Conservation (phyloP, 2,888 invertebrate species). For the Mylabris sibirica region DNA sequence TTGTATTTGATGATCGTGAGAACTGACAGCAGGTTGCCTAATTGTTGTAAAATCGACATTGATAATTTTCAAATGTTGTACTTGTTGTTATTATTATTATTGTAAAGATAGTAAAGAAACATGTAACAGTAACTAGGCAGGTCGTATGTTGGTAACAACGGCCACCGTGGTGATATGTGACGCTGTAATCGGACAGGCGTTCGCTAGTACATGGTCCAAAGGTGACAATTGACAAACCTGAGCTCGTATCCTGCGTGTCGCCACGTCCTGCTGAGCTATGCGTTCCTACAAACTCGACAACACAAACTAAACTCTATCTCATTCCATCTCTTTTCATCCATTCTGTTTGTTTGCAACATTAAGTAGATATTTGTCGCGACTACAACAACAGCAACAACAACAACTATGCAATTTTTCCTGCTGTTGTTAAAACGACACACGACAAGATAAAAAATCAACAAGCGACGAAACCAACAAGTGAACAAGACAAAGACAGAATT, state of each 20-base stretch:
- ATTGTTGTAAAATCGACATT: slow-evolving; percentile 22
- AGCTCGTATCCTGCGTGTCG: slow-evolving; percentile 57
- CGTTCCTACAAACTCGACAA: slow-evolving; percentile 55
- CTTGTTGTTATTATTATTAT: slow-evolving; percentile 27
- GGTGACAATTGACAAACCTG: slow-evolving; percentile 62
- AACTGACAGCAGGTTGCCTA: slow-evolving; percentile 17
- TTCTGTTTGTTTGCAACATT: slow-evolving; percentile 11
- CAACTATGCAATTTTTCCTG: slow-evolving; percentile 51
- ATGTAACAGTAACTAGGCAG: slow-evolving; percentile 31
- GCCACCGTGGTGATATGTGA: slow-evolving; percentile 56
- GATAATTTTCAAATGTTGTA: slow-evolving; percentile 30
- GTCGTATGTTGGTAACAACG: slow-evolving; percentile 34
- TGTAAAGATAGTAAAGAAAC: slow-evolving; percentile 42
- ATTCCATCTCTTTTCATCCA: slow-evolving; percentile 51
- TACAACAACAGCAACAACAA: slow-evolving; percentile 22
- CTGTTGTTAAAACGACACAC: slow-evolving; percentile 32
- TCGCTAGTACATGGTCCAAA: slow-evolving; percentile 54
- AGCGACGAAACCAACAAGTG: slow-evolving; percentile 3
- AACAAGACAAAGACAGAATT: slow-evolving; percentile 45
- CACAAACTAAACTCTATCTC: slow-evolving; percentile 49
- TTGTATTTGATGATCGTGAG: slow-evolving; percentile 10
- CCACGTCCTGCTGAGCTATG: slow-evolving; percentile 59
- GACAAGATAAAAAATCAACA: slow-evolving; percentile 13
- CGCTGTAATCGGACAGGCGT: slow-evolving; percentile 53
- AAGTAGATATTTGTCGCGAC: slow-evolving; percentile 57